These are phyloP conservation scores for Gymnopithys bicolor DNA, from an alignment of 2,797 vertebrate species.

Conservation along the genomic window DNA sequence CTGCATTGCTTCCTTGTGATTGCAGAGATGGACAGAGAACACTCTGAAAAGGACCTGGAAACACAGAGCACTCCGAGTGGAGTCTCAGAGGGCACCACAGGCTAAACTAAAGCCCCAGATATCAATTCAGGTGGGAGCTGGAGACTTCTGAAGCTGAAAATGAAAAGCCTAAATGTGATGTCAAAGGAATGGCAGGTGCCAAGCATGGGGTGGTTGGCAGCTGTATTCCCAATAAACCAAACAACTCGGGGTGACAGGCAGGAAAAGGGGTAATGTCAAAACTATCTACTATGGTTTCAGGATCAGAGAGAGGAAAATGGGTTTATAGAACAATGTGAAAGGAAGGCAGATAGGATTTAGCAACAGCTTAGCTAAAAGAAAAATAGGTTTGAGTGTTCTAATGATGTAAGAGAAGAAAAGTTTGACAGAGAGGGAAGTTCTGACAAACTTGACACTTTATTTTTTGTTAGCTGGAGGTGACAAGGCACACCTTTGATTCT, in stretches of 20 bases:
- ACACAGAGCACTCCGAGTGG: not conserved
- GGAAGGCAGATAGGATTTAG: not conserved
- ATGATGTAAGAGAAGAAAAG: not conserved
- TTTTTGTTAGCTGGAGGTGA: not conserved
- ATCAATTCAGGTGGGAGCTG: not conserved
- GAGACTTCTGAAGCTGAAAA: not conserved
- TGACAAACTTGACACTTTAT: not conserved
- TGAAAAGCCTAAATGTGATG: not conserved
- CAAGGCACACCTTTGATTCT: not conserved
- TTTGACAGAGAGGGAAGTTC: not conserved
- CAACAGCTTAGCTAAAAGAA: not conserved
- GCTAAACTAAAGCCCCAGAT: not conserved
- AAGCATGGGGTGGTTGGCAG: not conserved
- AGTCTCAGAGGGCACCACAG: not conserved
- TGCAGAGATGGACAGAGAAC: not conserved
- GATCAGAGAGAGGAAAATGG: constrained; percentile 4
- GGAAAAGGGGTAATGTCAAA: not conserved
- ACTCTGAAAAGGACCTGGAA: not conserved
- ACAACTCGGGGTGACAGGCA: not conserved
- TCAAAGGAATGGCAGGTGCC: not conserved
- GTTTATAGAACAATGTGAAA: not conserved
- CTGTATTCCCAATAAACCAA: not conserved
- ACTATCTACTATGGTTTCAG: not conserved
- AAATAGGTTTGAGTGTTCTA: not conserved
- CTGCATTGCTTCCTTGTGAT: not conserved